phyloP scores from a whole-genome alignment of 64 coral and sea anemone genomes.

The Montipora capricornis region DNA sequence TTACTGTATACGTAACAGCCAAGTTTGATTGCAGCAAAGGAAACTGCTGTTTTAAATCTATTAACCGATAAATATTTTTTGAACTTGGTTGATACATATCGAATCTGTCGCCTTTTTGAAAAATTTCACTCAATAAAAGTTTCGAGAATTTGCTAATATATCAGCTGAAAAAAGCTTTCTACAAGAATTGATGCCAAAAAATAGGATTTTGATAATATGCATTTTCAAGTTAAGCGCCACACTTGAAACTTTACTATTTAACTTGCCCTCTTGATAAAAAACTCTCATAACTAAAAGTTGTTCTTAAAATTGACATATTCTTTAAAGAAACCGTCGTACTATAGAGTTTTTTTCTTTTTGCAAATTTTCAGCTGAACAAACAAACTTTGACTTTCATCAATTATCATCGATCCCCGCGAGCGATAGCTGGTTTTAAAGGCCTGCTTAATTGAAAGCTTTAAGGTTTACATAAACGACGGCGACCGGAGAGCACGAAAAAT shows the following conservation, averaged over 20 bases:
- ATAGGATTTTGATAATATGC: background rate
- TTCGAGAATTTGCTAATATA: slow-evolving; percentile 1
- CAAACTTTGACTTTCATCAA: slow-evolving; percentile 20
- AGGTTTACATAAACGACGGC: background rate
- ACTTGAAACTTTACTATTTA: background rate
- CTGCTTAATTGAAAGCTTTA: background rate
- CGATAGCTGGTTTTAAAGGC: slow-evolving; percentile 15
- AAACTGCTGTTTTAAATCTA: too few species aligned
- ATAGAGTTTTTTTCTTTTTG: background rate
- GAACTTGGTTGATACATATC: background rate
- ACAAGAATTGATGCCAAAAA: background rate
- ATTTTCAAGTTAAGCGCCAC: background rate
- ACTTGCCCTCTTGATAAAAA: background rate
- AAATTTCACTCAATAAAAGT: background rate
- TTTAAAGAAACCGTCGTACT: background rate
- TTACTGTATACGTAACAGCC: too few species aligned
- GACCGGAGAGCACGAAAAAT: background rate
- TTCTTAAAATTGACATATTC: background rate
- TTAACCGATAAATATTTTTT: background rate
- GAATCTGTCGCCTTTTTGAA: background rate
- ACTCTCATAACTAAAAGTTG: background rate
- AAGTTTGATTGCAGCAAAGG: too few species aligned
- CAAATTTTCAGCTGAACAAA: slow-evolving; percentile 39
- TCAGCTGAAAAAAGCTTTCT: too few species aligned
- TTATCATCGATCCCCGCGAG: slow-evolving; percentile 1